Base-by-base conservation (phyloP, 2,888 invertebrate genomes). In the Xestia c-nigrum region DNA sequence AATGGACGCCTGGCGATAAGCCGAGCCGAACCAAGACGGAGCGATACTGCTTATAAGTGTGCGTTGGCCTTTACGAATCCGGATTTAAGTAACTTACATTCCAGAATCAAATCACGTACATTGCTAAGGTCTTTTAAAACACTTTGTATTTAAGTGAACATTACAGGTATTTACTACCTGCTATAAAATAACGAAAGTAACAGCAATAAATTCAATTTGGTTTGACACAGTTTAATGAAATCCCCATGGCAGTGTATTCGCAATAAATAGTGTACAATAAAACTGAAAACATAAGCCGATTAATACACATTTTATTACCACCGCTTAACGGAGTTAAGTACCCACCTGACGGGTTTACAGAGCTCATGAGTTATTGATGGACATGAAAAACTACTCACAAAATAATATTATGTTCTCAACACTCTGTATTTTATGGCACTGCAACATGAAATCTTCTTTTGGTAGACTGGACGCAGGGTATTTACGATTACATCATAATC, bases 241-340 rank as follows among this genome's bases (percentile, higher is more conserved):
- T 73, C 80, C 73, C 64, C n/a, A n/a, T 64, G 64, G 43, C n/a
- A 71, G 63, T 73, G 40, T 31, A 65, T 69, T 24, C 14, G 43
- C 40, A 69, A 72, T 78, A 79, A 73, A 83, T 43, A 52, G 12
- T n/a, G 24, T 40, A 59, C 63, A 67, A 31, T 72, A 80, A 83
- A 83, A 75, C 72, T 66, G 85, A 80, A 73, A 75, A 70, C 74
- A 74, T 80, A 80, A 80, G 59, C 76, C 81, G 59, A 68, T 76
- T 76, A 80, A 64, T 84, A 59, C 73, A 57, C 14, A 76, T 80
- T 83, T 80, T 80, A 80, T 80, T 80, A 64, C 72, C 40, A 61
- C n/a, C 72, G 75, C 73, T 85, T 76, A 85, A 78, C 67, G 64
- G 40, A 31, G 68, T 84, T 67, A 76, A 81, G 73, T 78, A 71